Evolutionary conservation across 2,888 invertebrate genomes (phyloP).

Genomic region (Synergus umbraculus): DNA sequence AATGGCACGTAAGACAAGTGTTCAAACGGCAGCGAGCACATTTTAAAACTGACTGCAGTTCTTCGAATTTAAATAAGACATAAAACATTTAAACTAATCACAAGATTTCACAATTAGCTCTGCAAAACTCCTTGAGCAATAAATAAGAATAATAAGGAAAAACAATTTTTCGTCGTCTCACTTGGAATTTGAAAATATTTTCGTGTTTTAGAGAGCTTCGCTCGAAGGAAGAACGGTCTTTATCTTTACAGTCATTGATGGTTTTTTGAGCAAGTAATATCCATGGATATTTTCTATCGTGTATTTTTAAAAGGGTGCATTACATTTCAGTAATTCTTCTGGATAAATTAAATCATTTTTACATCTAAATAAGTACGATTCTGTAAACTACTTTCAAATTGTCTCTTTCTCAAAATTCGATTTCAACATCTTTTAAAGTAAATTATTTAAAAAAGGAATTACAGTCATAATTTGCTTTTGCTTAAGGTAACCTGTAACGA

Average conservation of each 20-base stretch:
- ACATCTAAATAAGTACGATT: slow-evolving; percentile 1
- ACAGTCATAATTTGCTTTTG: neutral
- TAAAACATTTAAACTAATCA: neutral
- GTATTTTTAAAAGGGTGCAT: slow-evolving; percentile 22
- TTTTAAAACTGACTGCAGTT: neutral
- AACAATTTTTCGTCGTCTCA: neutral
- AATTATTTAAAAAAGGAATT: neutral
- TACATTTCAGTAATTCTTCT: slow-evolving; percentile 29
- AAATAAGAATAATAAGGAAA: no score
- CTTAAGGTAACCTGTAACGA: neutral
- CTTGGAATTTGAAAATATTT: neutral
- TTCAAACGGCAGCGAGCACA: slow-evolving; percentile 3
- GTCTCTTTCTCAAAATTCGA: neutral
- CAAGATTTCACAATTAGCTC: neutral
- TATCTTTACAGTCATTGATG: neutral
- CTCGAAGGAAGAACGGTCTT: slow-evolving; percentile 16
- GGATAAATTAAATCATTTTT: neutral
- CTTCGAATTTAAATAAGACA: neutral
- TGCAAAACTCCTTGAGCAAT: neutral
- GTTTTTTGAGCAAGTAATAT: slow-evolving; percentile 34
- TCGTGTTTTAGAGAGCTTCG: slow-evolving; percentile 6
- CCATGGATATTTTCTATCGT: slow-evolving; percentile 15
- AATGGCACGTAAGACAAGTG: neutral
- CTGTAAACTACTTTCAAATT: neutral
- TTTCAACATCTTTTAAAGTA: neutral